These are phyloP conservation scores for Callitettix versicolor DNA, from an alignment of 1,140 invertebrate genomes.

Conservation along the genomic window DNA sequence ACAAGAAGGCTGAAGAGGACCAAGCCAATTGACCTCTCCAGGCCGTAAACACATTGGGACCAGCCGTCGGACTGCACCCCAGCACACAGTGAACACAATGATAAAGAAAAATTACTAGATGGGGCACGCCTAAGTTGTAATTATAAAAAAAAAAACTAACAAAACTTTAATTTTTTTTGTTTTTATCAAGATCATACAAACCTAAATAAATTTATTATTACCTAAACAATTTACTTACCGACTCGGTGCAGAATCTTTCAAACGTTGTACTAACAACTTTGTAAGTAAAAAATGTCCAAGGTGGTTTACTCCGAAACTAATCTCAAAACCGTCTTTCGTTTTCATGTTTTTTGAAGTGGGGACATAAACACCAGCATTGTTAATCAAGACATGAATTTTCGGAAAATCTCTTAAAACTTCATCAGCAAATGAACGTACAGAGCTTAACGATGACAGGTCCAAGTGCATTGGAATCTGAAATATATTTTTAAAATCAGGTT, in stretches of 20 bases:
- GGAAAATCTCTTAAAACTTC: conserved; percentile 47
- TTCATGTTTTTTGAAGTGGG: conserved; percentile 37
- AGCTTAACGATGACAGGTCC: conserved; percentile 57
- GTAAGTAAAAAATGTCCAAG: conserved; percentile 79
- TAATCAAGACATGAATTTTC: conserved; percentile 59
- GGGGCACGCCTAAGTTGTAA: too few relatives aligned
- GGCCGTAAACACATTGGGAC: too few relatives aligned
- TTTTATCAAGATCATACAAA: too few relatives aligned
- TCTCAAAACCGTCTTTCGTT: conserved; percentile 75
- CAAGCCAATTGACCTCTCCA: too few relatives aligned
- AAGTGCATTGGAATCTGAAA: conserved; percentile 56
- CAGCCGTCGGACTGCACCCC: too few relatives aligned
- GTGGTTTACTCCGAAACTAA: conserved; percentile 70
- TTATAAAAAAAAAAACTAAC: too few relatives aligned
- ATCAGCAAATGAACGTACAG: conserved; percentile 55
- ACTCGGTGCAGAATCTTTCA: conserved; percentile 50
- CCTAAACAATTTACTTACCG: too few relatives aligned
- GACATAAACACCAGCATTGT: conserved; percentile 61
- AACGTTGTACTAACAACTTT: conserved; percentile 55
- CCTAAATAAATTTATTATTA: too few relatives aligned
- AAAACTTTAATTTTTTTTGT: too few relatives aligned
- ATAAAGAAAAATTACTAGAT: too few relatives aligned
- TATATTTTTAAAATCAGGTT: conserved; percentile 14
- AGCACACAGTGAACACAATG: too few relatives aligned
- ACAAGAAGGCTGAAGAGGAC: too few relatives aligned